A percentile compares a stretch with the other conserved stretches of the same genome.
Conservation (phyloP, 2,113 vertebrate genomes). For the Sarotherodon lohbergeri region DNA sequence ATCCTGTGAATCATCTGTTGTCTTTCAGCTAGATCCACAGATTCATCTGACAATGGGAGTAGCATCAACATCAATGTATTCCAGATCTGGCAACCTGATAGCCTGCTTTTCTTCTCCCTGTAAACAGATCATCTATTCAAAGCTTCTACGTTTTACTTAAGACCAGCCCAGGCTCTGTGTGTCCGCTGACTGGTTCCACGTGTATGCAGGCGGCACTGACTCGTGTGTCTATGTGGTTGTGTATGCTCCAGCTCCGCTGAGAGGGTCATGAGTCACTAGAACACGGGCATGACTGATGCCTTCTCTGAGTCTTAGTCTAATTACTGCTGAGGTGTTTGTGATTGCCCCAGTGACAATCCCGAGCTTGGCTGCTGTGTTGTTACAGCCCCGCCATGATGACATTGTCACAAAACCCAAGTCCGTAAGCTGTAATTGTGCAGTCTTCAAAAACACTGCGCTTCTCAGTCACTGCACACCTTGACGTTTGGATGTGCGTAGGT, state of each 20-base stretch:
- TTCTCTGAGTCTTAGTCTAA: slow-evolving; percentile 63
- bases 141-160: slow-evolving; percentile 62
- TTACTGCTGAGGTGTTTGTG: slow-evolving; percentile 62
- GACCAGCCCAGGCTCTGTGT: slow-evolving; percentile 44
- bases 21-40: slow-evolving; percentile 54
- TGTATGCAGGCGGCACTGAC: slow-evolving; percentile 56
- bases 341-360: slow-evolving; percentile 55
- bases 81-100: slow-evolving; percentile 68
- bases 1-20: slow-evolving; percentile 54
- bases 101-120: slow-evolving; percentile 58
- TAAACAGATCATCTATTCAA: slow-evolving; percentile 73
- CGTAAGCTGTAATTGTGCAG: slow-evolving; percentile 54
- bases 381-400: slow-evolving; percentile 46
- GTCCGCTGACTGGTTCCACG: slow-evolving; percentile 70
- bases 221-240: slow-evolving; percentile 2
- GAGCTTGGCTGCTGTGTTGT: slow-evolving; percentile 42
- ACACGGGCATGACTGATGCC: slow-evolving; percentile 52
- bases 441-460: slow-evolving; percentile 41
- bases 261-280: slow-evolving; percentile 65
- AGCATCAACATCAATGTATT: slow-evolving; percentile 64
- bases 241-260: not conserved
- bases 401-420: slow-evolving; percentile 37
- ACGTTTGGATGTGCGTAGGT: slow-evolving; percentile 56
- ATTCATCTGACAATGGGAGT: slow-evolving; percentile 58
- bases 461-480: slow-evolving; percentile 60